These are phyloP conservation scores for Magallana angulata DNA, from an alignment of 1,140 invertebrate species.

Conservation along the genomic window DNA sequence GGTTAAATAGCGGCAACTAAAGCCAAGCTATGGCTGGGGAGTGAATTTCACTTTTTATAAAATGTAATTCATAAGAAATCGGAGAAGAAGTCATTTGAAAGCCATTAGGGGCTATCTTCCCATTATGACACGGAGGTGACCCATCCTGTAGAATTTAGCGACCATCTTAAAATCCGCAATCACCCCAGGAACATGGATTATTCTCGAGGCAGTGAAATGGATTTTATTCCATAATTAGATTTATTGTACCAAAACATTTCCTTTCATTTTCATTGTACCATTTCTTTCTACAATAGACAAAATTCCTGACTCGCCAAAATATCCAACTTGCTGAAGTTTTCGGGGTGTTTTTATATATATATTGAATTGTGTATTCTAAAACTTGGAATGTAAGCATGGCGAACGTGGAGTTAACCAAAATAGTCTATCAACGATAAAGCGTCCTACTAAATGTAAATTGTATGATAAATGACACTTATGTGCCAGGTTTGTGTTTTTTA, in stretches of 20 bases:
- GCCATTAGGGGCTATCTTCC: constrained; percentile 35
- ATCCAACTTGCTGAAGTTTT: neutral
- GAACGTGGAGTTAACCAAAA: neutral
- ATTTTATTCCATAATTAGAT: constrained; percentile 27
- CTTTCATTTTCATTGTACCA: neutral
- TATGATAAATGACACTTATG: constrained; percentile 28
- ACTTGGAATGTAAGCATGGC: neutral
- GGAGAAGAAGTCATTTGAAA: constrained; percentile 43
- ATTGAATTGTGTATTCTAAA: neutral
- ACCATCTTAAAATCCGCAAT: constrained; percentile 27
- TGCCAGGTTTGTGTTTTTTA: constrained; percentile 30
- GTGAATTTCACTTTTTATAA: constrained; percentile 24
- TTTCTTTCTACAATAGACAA: neutral
- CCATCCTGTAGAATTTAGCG: neutral
- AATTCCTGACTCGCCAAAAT: neutral
- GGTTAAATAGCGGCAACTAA: constrained; percentile 10
- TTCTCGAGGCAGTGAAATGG: constrained; percentile 9
- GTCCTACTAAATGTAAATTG: neutral
- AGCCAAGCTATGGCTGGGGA: constrained; percentile 10
- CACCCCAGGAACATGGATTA: constrained; percentile 12
- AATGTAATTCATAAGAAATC: constrained; percentile 42
- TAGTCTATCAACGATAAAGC: constrained; percentile 1
- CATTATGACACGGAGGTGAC: constrained; percentile 33
- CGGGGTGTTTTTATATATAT: neutral
- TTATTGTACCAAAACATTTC: constrained; percentile 3